These are phyloP conservation scores for Megaleporinus macrocephalus DNA, from an alignment of 2,113 vertebrate species.

Conservation along the genomic window DNA sequence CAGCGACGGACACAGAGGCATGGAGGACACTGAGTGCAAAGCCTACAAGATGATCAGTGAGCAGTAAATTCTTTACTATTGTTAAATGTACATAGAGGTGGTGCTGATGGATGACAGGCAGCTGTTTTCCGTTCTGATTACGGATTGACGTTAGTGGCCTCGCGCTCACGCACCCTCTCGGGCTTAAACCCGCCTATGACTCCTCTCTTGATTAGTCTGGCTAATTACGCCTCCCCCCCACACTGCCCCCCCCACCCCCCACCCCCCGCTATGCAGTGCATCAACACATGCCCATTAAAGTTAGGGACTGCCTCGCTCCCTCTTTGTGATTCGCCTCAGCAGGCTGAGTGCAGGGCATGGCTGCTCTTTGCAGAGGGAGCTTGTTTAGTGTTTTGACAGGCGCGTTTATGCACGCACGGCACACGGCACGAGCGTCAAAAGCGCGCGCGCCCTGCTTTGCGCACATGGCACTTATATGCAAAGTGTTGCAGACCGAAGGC, in stretches of 20 bases:
- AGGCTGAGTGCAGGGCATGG: not conserved
- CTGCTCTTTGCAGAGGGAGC: slow-evolving; percentile 6
- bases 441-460: slow-evolving; percentile 12
- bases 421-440: slow-evolving; percentile 48
- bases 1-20: not conserved
- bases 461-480: slow-evolving; percentile 48
- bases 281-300: slow-evolving; percentile 44
- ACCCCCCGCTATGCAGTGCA: slow-evolving; percentile 26
- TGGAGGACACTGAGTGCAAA: not conserved
- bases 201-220: slow-evolving; percentile 53
- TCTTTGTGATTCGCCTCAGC: slow-evolving; percentile 12
- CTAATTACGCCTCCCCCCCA: slow-evolving; percentile 54
- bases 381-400: slow-evolving; percentile 53
- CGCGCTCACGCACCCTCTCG: slow-evolving; percentile 33
- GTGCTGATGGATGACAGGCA: slow-evolving; percentile 27
- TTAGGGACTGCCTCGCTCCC: slow-evolving; percentile 25
- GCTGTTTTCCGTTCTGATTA: slow-evolving; percentile 46
- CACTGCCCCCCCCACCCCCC: slow-evolving; percentile 35
- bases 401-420: slow-evolving; percentile 47
- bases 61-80: not conserved
- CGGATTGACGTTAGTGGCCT: slow-evolving; percentile 43
- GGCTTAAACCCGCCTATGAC: slow-evolving; percentile 49
- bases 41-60: not conserved
- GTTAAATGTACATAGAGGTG: slow-evolving; percentile 6
- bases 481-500: not conserved